Percentiles rank a stretch among this genome's conserved stretches.
Evolutionary conservation across 2,888 invertebrate genomes (phyloP).

Genomic region (Drosophila birchii): DNA sequence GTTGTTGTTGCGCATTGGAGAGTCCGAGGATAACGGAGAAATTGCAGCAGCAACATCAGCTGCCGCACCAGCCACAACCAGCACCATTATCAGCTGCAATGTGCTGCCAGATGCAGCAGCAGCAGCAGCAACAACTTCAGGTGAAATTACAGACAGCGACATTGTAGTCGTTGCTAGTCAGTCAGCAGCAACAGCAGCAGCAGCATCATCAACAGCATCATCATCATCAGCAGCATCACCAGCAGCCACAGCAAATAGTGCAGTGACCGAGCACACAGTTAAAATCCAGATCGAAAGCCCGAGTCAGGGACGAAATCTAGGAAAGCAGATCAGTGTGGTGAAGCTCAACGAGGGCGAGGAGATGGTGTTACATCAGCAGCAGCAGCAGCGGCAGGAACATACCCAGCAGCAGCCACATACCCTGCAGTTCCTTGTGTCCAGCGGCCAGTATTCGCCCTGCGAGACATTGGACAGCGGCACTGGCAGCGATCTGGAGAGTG

Average conservation of each 20-base stretch:
- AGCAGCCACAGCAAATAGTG: constrained; percentile 12
- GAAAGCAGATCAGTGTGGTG: constrained; percentile 69
- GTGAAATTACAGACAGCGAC: constrained; percentile 60
- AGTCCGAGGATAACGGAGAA: constrained; percentile 58
- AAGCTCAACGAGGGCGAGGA: constrained; percentile 68
- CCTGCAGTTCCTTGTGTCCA: constrained; percentile 87
- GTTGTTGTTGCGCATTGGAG: constrained; percentile 68
- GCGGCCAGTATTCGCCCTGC: constrained; percentile 92
- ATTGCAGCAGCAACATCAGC: constrained; percentile 39
- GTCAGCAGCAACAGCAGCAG: constrained; percentile 27
- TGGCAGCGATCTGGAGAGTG: constrained; percentile 91
- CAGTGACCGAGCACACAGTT: constrained; percentile 76
- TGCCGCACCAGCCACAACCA: constrained; percentile 38
- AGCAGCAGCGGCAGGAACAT: constrained; percentile 24
- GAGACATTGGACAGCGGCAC: constrained; percentile 94
- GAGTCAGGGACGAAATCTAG: constrained; percentile 47
- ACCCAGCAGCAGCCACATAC: constrained; percentile 59
- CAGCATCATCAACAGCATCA: constrained; percentile 17
- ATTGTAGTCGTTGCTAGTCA: constrained; percentile 29
- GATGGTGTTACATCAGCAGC: constrained; percentile 51
- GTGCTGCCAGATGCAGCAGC: constrained; percentile 40
- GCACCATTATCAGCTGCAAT: constrained; percentile 70
- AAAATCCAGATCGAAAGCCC: constrained; percentile 83
- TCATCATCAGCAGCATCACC: constrained; percentile 11
- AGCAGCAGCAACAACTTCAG: constrained; percentile 19